A percentile compares a stretch with the other conserved stretches of the same genome.
These are phyloP conservation scores for Vidua chalybeata DNA, from an alignment of 2,113 vertebrate genomes.

Conservation along the genomic window DNA sequence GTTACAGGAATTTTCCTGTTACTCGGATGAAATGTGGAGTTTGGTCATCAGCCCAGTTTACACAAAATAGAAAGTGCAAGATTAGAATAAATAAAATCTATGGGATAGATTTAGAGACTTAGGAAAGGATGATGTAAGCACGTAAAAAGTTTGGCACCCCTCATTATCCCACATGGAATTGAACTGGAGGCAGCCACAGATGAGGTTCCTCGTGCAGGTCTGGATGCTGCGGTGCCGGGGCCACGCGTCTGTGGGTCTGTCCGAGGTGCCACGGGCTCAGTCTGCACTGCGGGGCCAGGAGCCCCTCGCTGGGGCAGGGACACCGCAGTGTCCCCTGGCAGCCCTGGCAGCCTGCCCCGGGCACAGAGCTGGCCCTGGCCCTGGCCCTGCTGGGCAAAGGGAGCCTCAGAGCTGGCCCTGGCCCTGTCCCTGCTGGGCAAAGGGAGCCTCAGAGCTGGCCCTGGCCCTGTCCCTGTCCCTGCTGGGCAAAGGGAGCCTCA, in stretches of 20 bases:
- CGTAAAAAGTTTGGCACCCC: background rate
- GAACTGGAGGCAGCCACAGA: background rate
- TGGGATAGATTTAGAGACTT: background rate
- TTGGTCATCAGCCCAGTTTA: background rate
- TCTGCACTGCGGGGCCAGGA: too few species aligned
- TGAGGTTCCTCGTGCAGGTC: accelerated
- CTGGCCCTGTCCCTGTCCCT: too few species aligned
- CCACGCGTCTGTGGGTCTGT: accelerated
- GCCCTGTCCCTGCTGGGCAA: background rate
- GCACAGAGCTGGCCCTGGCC: accelerated
- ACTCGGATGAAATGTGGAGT: background rate
- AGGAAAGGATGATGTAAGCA: background rate
- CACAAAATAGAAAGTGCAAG: background rate
- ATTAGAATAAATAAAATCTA: background rate
- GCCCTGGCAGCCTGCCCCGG: background rate
- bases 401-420: background rate
- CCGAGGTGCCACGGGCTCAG: too few species aligned
- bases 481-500: background rate
- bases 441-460: background rate
- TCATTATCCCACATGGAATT: accelerated
- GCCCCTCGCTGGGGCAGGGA: background rate
- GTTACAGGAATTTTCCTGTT: accelerated
- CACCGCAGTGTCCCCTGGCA: background rate
- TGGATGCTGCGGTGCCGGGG: background rate
- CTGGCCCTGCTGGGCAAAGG: background rate